Percentiles rank a stretch among this genome's conserved stretches.
These are phyloP conservation scores for Orbicella faveolata DNA, from an alignment of 64 coral and sea anemone genomes.

Conservation along the genomic window DNA sequence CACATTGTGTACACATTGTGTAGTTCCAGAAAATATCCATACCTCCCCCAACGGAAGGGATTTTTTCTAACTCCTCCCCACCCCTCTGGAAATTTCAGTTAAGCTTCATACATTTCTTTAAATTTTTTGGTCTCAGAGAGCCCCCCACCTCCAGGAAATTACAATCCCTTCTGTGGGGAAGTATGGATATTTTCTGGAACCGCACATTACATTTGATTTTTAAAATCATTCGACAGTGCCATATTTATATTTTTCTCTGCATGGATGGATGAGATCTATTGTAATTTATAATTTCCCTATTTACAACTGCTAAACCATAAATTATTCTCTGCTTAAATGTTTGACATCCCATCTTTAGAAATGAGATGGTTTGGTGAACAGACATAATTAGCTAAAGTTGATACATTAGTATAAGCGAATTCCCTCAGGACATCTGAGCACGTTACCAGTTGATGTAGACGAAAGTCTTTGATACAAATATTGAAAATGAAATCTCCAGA, in stretches of 20 bases:
- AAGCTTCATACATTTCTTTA: too few relatives aligned
- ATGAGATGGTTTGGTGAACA: background rate
- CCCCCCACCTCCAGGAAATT: too few relatives aligned
- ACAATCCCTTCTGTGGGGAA: too few relatives aligned
- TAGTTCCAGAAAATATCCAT: too few relatives aligned
- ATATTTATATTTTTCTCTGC: background rate
- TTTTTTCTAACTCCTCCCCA: too few relatives aligned
- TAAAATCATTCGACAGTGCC: background rate
- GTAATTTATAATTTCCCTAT: background rate
- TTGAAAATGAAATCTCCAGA: background rate
- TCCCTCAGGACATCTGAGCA: background rate
- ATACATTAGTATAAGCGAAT: background rate
- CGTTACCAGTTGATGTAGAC: background rate
- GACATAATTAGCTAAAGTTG: background rate
- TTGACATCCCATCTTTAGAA: conserved; percentile 23
- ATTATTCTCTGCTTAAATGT: conserved; percentile 5
- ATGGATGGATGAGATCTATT: conserved; percentile 7
- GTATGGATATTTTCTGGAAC: too few relatives aligned
- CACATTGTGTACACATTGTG: too few relatives aligned
- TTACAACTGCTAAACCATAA: conserved; percentile 17
- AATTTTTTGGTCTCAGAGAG: too few relatives aligned
- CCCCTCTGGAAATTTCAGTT: too few relatives aligned
- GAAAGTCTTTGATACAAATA: conserved; percentile 11
- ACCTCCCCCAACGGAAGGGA: too few relatives aligned
- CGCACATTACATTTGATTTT: background rate